phyloP scores from a whole-genome alignment of 1,140 invertebrate species.

The Lepidotrigona ventralis region DNA sequence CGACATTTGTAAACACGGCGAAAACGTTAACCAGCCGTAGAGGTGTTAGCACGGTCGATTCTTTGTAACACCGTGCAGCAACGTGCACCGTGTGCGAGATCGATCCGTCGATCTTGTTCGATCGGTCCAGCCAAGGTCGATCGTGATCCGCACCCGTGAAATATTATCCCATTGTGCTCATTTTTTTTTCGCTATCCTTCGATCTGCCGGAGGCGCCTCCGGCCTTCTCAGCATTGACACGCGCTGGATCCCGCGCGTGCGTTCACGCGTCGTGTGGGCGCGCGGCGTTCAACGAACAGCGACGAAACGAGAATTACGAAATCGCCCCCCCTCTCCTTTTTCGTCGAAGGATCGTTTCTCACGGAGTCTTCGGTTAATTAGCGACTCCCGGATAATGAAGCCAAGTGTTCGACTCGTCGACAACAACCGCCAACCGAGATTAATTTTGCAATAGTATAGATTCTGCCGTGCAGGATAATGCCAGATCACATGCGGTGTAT shows the following conservation, averaged over 20 bases:
- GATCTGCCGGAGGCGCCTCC: slow-evolving; percentile 8
- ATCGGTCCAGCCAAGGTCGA: slow-evolving; percentile 58
- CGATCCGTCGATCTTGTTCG: slow-evolving; percentile 53
- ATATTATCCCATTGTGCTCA: slow-evolving; percentile 67
- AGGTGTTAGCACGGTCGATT: slow-evolving; percentile 32
- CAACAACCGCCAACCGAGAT: slow-evolving; percentile 26
- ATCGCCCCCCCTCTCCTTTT: not conserved
- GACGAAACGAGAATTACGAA: slow-evolving; percentile 28
- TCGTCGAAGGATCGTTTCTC: slow-evolving; percentile 18
- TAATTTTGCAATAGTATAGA: slow-evolving; percentile 39
- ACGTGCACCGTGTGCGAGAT: slow-evolving; percentile 42
- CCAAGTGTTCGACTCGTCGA: slow-evolving; percentile 19
- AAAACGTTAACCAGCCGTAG: not conserved
- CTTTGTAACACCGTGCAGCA: slow-evolving; percentile 8
- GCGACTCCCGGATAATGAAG: slow-evolving; percentile 39
- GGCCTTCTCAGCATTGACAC: slow-evolving; percentile 34
- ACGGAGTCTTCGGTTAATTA: slow-evolving; percentile 29
- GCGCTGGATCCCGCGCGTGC: not conserved
- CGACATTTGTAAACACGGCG: slow-evolving; percentile 43
- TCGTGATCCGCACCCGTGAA: slow-evolving; percentile 68
- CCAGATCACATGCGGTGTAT: not conserved
- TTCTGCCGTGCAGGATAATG: not conserved
- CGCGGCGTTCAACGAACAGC: too few relatives aligned
- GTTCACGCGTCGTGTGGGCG: not conserved
- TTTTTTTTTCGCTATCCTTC: slow-evolving; percentile 40